Conservation (phyloP, 2,113 vertebrate genomes). For the Zingel zingel region DNA sequence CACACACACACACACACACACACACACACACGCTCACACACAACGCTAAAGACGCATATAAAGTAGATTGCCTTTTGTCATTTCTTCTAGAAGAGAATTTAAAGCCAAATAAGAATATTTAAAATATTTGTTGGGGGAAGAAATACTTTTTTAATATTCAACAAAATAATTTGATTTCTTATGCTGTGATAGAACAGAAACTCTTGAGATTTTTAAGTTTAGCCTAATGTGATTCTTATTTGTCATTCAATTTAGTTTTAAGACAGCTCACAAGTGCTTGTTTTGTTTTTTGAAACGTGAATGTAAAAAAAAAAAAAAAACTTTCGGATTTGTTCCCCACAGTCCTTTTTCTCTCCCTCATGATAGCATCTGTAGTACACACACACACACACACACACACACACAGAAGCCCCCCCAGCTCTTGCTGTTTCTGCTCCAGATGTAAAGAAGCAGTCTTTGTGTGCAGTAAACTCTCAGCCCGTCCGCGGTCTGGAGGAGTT, state of each 20-base stretch:
- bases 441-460: constrained; percentile 28
- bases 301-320: background rate
- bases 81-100: background rate
- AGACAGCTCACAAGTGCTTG: no score
- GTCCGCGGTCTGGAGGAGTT: constrained; percentile 25
- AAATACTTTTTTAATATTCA: background rate
- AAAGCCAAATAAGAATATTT: background rate
- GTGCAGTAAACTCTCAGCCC: background rate
- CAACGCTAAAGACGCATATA: background rate
- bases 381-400: constrained; percentile 3
- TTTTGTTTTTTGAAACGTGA: background rate
- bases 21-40: background rate
- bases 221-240: no score
- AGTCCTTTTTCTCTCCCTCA: background rate
- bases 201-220: background rate
- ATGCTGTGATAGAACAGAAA: background rate
- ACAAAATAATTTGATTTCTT: background rate
- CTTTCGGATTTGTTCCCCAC: background rate
- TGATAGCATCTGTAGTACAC: background rate
- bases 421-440: constrained; percentile 31
- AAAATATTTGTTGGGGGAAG: background rate
- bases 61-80: background rate
- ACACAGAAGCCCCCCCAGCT: background rate
- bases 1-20: background rate
- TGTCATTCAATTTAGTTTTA: background rate